Conservation (phyloP, 2,113 vertebrate genomes). For the Delphinus delphis region DNA sequence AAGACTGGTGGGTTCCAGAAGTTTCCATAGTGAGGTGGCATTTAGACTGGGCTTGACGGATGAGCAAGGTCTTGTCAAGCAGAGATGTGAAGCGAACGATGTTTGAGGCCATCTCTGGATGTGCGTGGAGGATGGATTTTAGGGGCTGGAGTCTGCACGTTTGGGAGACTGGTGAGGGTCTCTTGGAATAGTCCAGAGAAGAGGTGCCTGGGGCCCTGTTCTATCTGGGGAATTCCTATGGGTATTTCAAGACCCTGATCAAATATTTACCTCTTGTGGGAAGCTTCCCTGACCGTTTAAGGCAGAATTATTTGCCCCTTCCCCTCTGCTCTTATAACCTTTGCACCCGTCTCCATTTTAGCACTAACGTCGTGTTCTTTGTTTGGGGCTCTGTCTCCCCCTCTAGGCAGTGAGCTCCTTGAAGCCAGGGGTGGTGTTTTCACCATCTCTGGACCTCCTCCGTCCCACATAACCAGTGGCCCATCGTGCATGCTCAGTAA, state of each 20-base stretch:
- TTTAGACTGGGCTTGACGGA: neutral
- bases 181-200: neutral
- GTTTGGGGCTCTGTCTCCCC: neutral
- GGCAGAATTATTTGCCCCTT: neutral
- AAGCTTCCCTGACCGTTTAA: neutral
- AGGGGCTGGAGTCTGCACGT: neutral
- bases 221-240: neutral
- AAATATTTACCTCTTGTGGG: neutral
- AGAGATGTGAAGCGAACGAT: neutral
- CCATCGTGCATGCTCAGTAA: neutral
- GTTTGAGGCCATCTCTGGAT: neutral
- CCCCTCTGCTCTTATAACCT: neutral
- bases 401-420: neutral
- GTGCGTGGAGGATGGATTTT: neutral
- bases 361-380: neutral
- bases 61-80: neutral
- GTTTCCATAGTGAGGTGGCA: neutral
- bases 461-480: neutral
- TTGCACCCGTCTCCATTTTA: neutral
- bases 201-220: neutral
- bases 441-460: neutral
- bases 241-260: neutral
- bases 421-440: neutral
- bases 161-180: neutral
- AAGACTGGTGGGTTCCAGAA: neutral